Evolutionary conservation across 2,888 invertebrate species (phyloP), one percentile per base, ranked within the genome.

Genomic region (Carterocephalus palaemon): DNA sequence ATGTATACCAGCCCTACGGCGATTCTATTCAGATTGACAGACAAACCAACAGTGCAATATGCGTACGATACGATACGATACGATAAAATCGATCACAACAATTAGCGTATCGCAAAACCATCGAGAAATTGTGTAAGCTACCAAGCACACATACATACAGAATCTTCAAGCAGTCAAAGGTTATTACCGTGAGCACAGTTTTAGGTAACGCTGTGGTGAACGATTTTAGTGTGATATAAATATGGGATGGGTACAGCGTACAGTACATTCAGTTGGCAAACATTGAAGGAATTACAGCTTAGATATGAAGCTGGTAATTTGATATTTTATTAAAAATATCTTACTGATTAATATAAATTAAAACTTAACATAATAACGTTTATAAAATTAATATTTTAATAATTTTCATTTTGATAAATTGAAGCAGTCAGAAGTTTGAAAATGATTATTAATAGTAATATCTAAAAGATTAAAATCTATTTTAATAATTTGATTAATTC

Each of bases 181-280:
- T 86, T 79, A 83, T 64, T 60, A 62, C 74, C 76, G 82, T 79
- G 81, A 77, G 73, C 48, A 54, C 48, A 55, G 65, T 77, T 74
- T 43, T 67, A 67, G 70, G 70, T 74, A 75, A 75, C 64, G 56
- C 62, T 13, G 62, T 62, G 63, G 74, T 75, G 82, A 84, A 73
- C 81, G 83, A 83, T 76, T 76, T 77, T 67, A 71, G 56, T 68
- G 69, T 67, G 69, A 77, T 84, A 85, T 86, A 86, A 83, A 86
- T 84, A 86, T 83, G 77, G 80, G 70, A 70, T 74, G 69, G 59
- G 59, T 56, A 61, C 57, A 52, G 56, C 48, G 54, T 62, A 53
- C 53, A 55, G 61, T 67, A 80, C 81, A 85, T 70, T 84, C 75
- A 54, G 64, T 64, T 58, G 63, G 60, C 71, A 75, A 75, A 73